These are phyloP conservation scores for Pachycephala philippinensis DNA, from an alignment of 2,113 vertebrate species.

Conservation along the genomic window DNA sequence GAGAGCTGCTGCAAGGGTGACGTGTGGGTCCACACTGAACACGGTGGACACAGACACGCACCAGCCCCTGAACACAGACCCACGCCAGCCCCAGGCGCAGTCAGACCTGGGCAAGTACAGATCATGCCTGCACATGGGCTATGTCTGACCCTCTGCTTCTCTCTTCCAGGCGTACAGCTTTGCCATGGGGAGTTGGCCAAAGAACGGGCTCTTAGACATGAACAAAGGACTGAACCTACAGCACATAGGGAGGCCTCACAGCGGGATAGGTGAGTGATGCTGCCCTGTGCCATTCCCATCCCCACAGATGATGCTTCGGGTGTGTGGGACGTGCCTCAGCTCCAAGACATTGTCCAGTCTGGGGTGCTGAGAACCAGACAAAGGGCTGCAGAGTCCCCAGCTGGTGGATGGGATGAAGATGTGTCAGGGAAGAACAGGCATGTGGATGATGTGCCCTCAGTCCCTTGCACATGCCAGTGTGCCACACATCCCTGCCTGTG, in stretches of 20 bases:
- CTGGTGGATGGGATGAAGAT: background rate
- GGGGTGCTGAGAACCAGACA: background rate
- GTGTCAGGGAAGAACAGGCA: background rate
- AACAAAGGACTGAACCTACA: constrained; percentile 84
- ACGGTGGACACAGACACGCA: rapidly evolving
- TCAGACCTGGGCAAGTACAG: background rate
- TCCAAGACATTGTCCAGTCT: background rate
- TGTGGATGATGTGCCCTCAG: background rate
- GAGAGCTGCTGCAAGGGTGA: rapidly evolving
- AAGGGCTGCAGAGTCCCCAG: background rate
- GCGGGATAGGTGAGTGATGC: constrained; percentile 81
- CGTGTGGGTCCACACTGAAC: rapidly evolving
- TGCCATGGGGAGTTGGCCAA: constrained; percentile 84
- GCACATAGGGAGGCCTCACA: constrained; percentile 85
- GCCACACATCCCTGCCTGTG: background rate
- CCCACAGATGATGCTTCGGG: background rate
- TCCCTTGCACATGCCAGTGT: background rate
- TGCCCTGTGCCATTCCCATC: background rate
- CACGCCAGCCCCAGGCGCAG: background rate
- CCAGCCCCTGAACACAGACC: rapidly evolving
- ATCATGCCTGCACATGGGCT: constrained; percentile 7
- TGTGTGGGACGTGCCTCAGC: rapidly evolving
- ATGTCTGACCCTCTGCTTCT: constrained; percentile 62
- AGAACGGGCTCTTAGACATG: constrained; percentile 85
- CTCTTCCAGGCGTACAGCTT: constrained; percentile 84